Evolutionary conservation across 2,888 invertebrate genomes (phyloP).

Genomic region (Agrochola lychnidis): DNA sequence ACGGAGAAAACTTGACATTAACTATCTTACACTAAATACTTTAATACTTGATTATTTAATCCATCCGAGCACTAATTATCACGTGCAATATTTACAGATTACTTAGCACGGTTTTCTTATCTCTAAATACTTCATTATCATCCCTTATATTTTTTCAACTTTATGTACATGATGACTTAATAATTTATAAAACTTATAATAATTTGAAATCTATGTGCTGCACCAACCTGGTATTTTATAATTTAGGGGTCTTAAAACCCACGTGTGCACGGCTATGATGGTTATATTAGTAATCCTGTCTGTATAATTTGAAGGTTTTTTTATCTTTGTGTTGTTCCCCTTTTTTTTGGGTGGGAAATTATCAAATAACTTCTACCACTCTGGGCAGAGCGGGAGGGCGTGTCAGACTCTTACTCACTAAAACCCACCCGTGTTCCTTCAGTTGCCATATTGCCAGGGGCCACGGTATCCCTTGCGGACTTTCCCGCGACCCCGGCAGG

Average conservation of each 20-base stretch:
- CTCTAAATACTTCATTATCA: not conserved
- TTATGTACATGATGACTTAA: not conserved
- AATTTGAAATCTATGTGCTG: not conserved
- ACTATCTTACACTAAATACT: not conserved
- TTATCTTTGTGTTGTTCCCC: not conserved
- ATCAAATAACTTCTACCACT: too few relatives aligned
- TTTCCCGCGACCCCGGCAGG: too few relatives aligned
- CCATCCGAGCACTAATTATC: too few relatives aligned
- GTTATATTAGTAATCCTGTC: not conserved
- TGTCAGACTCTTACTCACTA: too few relatives aligned
- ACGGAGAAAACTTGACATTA: conserved; percentile 15
- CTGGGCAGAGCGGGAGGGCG: too few relatives aligned
- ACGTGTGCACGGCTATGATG: not conserved
- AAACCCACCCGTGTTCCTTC: too few relatives aligned
- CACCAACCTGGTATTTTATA: not conserved
- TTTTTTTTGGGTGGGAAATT: too few relatives aligned
- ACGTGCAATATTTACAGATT: conserved; percentile 13
- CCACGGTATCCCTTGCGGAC: too few relatives aligned
- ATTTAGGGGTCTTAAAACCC: not conserved
- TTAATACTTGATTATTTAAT: not conserved
- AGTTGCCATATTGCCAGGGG: too few relatives aligned
- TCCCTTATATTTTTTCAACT: not conserved
- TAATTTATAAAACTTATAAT: too few relatives aligned
- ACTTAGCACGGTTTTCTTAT: conserved; percentile 12
- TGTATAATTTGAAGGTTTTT: not conserved